Evolutionary conservation across 1,140 invertebrate species (phyloP), one percentile per base, ranked within the genome.

Genomic region (Hyposmocoma kahamanoa): DNA sequence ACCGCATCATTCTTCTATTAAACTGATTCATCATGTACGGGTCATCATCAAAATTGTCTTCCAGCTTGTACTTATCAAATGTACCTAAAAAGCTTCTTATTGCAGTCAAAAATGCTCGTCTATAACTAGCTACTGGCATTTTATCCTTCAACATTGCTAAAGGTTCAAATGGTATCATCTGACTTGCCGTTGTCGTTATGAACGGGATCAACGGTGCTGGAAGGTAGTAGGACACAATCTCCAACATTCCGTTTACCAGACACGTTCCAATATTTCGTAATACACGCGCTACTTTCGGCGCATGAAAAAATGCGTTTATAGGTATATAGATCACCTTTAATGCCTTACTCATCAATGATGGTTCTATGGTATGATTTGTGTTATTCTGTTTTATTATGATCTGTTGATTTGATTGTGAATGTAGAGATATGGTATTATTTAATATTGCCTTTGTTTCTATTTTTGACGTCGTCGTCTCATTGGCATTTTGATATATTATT

Each of bases 1-100:
- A 36, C 8, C 15, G 67, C 62, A 69, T 62, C 32, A 82, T 71
- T 17, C 74, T 57, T 47, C 80, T 72, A 49, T 82, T 75, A 54
- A 80, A 84, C 21, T 69, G 47, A 39, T 71, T 59, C 0, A 72
- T 79, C 78, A 84, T 84, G 24, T 84, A 84, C 3, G 80, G 80
- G 47, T 84, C 80, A 3, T 67, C 62, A 2, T 76, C 38, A 1
- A 10, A 1, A 11, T 21, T 22, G 9, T 67, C 60, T 42, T 70
- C 59, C 4, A 58, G 17, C 50, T 80, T 78, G 26, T 67, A 84
- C 13, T 52, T 59, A 50, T 79, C 62, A 52, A 82, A 84, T 0
- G 80, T 79, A 22, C 66, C 67, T n/a, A 84, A 19, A 28, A 84
- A 84, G 20, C 65, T 61, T 22, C 67, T 67, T 1, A 84, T 56